These are phyloP conservation scores for Maniola jurtina DNA, from an alignment of 1,140 invertebrate species.

Conservation along the genomic window DNA sequence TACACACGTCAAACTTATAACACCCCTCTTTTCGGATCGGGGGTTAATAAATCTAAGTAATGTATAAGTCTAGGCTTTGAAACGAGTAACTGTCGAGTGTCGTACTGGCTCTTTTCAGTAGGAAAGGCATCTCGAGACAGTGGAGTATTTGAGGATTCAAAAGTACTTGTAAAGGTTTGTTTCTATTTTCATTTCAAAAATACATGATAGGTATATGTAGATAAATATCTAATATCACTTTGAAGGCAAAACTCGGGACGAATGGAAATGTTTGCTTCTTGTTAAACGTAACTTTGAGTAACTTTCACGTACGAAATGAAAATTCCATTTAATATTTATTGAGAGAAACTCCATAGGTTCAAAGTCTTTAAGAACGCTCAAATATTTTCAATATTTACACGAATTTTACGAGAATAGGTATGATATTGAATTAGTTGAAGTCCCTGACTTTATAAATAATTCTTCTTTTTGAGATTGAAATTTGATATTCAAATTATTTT, in stretches of 20 bases:
- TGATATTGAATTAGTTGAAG: neutral
- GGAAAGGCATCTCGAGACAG: too few relatives aligned
- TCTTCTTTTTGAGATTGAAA: neutral
- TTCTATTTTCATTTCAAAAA: too few relatives aligned
- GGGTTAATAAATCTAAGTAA: too few relatives aligned
- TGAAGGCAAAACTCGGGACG: conserved; percentile 8
- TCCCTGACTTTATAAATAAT: neutral
- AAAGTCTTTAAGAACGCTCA: conserved; percentile 3
- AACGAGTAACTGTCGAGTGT: too few relatives aligned
- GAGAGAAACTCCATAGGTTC: conserved; percentile 3
- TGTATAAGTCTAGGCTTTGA: too few relatives aligned
- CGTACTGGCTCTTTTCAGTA: too few relatives aligned
- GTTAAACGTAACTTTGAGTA: conserved; percentile 4
- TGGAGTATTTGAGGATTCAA: too few relatives aligned
- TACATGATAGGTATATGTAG: neutral
- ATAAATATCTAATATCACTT: conserved; percentile 5
- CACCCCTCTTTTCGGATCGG: too few relatives aligned
- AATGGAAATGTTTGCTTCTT: conserved; percentile 13
- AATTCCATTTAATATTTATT: conserved; percentile 16
- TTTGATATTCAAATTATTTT: neutral
- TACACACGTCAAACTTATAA: too few relatives aligned
- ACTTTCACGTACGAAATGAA: conserved; percentile 15
- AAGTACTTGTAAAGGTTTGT: too few relatives aligned
- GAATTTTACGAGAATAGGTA: neutral
- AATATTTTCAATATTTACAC: conserved; percentile 2